Conservation (phyloP, 2,797 vertebrate genomes). For the Anisognathus igniventris region DNA sequence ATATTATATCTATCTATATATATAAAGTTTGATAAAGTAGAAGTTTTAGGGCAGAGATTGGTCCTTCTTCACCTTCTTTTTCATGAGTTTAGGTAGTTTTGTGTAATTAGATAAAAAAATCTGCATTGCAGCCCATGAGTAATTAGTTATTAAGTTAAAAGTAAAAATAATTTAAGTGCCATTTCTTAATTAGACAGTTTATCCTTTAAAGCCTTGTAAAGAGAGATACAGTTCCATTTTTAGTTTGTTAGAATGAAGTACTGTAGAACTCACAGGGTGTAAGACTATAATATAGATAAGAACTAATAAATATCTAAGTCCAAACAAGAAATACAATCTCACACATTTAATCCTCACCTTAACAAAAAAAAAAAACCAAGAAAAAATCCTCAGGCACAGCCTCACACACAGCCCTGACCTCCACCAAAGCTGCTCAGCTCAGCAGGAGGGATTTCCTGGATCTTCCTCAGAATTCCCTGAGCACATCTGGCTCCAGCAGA, state of each 20-base stretch:
- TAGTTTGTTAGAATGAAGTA: not conserved
- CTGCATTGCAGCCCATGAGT: not conserved
- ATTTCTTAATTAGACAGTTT: not conserved
- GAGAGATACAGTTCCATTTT: not conserved
- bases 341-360: not conserved
- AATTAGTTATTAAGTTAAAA: not conserved
- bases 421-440: not conserved
- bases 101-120: not conserved
- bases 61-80: not conserved
- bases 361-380: not conserved
- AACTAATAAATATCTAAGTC: not conserved
- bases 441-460: fast-evolving
- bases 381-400: not conserved
- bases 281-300: not conserved
- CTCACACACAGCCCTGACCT: not conserved
- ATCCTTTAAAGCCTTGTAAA: not conserved
- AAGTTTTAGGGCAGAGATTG: not conserved
- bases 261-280: not conserved
- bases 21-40: not conserved
- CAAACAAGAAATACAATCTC: not conserved
- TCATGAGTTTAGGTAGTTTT: not conserved
- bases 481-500: not conserved
- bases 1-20: too few species aligned
- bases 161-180: not conserved
- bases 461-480: not conserved